phyloP scores from a whole-genome alignment of 2,888 invertebrate species.

The Elmis aenea region DNA sequence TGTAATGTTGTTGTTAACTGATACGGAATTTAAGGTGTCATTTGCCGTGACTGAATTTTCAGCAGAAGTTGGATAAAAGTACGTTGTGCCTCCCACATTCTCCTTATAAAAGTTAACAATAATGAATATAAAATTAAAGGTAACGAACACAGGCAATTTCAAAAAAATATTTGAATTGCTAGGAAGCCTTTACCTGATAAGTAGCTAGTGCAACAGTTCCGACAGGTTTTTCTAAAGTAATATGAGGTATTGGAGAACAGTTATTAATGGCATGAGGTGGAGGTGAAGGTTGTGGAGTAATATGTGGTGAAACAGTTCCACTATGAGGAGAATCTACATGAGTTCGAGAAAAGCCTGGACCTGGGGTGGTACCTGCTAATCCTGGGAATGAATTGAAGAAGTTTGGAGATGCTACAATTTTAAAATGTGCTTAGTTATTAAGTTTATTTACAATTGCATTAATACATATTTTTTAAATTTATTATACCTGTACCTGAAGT shows the following conservation, averaged over 20 bases:
- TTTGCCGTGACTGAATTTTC: conserved; percentile 46
- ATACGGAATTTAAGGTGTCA: conserved; percentile 41
- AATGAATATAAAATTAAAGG: not conserved
- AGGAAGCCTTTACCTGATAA: conserved; percentile 35
- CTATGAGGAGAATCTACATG: conserved; percentile 41
- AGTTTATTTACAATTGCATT: not conserved
- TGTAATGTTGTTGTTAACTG: conserved; percentile 41
- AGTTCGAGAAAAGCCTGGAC: conserved; percentile 26
- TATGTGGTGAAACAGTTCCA: conserved; percentile 43
- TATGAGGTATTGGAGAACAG: conserved; percentile 43
- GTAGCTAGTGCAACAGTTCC: conserved; percentile 37
- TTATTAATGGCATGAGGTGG: conserved; percentile 40
- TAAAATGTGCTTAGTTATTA: not conserved
- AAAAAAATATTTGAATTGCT: not conserved
- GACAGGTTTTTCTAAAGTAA: conserved; percentile 34
- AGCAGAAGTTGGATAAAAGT: conserved; percentile 73
- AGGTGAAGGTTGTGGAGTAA: conserved; percentile 50
- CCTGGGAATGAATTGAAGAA: conserved; percentile 43
- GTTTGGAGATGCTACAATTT: conserved; percentile 38
- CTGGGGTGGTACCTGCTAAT: conserved; percentile 31
- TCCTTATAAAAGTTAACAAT: conserved; percentile 54
- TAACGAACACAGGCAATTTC: conserved; percentile 1
- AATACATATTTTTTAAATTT: not conserved
- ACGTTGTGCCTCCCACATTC: conserved; percentile 91
- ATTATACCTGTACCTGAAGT: conserved; percentile 24